These are phyloP conservation scores for Drepana arcuata DNA, from an alignment of 1,140 invertebrate genomes.

Conservation along the genomic window DNA sequence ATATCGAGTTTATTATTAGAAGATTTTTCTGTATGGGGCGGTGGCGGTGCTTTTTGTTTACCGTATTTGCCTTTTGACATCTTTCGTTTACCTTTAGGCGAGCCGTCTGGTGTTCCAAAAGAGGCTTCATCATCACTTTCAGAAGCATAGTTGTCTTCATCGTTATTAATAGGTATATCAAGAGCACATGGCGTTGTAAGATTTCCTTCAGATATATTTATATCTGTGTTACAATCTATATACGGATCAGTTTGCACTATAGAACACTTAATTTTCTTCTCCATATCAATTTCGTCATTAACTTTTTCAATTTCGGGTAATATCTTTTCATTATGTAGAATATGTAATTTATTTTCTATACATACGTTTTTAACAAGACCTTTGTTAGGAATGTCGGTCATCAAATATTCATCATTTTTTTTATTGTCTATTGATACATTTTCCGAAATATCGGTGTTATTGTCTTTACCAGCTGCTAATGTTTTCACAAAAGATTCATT, in stretches of 20 bases:
- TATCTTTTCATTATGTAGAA: no score
- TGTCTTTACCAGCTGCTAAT: no score
- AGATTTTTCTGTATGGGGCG: conserved; percentile 26
- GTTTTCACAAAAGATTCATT: conserved; percentile 9
- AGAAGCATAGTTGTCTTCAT: conserved; percentile 36
- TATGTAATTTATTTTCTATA: no score
- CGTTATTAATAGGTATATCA: conserved; percentile 22
- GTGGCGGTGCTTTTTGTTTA: conserved; percentile 60
- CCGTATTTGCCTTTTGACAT: conserved; percentile 54
- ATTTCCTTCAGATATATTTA: no score
- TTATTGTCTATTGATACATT: conserved; percentile 4
- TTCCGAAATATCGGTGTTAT: conserved; percentile 2
- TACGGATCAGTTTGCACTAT: no score
- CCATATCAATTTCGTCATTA: no score
- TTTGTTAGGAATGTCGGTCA: conserved; percentile 3
- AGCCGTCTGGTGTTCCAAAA: conserved; percentile 65
- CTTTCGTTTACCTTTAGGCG: conserved; percentile 52
- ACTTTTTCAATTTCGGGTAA: no score
- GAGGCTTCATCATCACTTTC: conserved; percentile 61
- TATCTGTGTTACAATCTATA: no score
- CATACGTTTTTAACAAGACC: no score
- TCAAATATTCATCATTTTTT: conserved; percentile 5
- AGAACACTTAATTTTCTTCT: no score
- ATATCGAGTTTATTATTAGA: no score
- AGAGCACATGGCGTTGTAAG: no score